A percentile compares a stretch with the other conserved stretches of the same genome.
These are phyloP conservation scores for Eleginops maclovinus DNA, from an alignment of 2,113 vertebrate genomes.

Conservation along the genomic window DNA sequence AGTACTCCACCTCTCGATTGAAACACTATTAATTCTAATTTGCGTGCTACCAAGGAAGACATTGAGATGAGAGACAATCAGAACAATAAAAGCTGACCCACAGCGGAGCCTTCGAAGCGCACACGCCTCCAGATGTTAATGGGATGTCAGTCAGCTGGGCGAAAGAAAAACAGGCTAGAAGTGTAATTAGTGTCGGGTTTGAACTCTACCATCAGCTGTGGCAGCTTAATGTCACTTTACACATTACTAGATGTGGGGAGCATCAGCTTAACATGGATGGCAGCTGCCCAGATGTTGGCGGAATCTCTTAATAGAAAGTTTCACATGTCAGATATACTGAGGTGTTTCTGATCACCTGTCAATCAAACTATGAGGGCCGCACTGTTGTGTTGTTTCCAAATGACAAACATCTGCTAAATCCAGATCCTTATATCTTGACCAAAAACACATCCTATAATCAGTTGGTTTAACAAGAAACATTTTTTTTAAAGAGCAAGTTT, in stretches of 20 bases:
- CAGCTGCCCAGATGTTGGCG: constrained; percentile 56
- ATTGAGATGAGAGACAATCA: constrained; percentile 64
- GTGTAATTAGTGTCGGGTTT: constrained; percentile 59
- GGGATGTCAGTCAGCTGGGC: constrained; percentile 66
- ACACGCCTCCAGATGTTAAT: constrained; percentile 66
- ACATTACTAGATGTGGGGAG: constrained; percentile 27
- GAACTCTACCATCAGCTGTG: constrained; percentile 64
- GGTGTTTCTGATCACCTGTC: constrained; percentile 3
- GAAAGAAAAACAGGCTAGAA: constrained; percentile 50
- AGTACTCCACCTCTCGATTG: constrained; percentile 50
- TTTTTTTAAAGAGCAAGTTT: neutral
- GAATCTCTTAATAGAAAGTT: constrained; percentile 10
- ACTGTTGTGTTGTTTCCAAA: neutral
- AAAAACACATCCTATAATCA: neutral
- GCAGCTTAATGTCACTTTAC: constrained; percentile 58
- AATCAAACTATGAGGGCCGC: neutral
- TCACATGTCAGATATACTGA: neutral
- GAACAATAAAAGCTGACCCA: constrained; percentile 68
- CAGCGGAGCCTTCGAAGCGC: constrained; percentile 33
- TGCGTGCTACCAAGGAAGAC: constrained; percentile 55
- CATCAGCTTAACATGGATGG: constrained; percentile 10
- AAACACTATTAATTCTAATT: constrained; percentile 75
- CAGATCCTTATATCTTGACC: neutral
- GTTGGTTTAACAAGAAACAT: neutral
- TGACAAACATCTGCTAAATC: neutral